Evolutionary conservation across 2,113 vertebrate species (phyloP), one percentile per base, ranked within the genome.

Genomic region (Oreochromis aureus): DNA sequence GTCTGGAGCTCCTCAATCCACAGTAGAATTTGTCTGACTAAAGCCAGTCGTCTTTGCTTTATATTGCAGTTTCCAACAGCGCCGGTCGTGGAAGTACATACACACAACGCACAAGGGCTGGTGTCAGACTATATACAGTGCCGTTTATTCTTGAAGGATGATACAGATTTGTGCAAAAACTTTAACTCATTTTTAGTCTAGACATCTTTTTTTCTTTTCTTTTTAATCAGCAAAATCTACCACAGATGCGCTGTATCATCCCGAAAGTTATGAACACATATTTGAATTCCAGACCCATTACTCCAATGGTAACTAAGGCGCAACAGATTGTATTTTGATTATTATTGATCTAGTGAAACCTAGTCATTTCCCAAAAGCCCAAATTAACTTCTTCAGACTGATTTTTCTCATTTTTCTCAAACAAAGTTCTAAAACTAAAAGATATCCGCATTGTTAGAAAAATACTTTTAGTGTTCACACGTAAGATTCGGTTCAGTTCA

Each of bases 21-120:
- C 87, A 58, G 90, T n/a, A 88, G 93, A 92, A 91, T 96, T 85
- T 93, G 92, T 94, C 94, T 87, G 89, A 90, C 87, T 86, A 83
- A 89, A 89, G 87, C 63, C 82, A 46, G 91, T 91, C 90, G 18
- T 41, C 86, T 87, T 73, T 36, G 76, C 76, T 90, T 87, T 87
- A 89, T 92, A 87, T 88, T 83, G 76, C 79, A 82, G 66, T 90
- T 93, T 91, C 76, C 58, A 89, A 83, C 83, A 82, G n/a, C 19
- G 19, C 46, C 12, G 36, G 80, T 84, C 73, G 8, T n/a, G 86
- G 89, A 86, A 89, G 53, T 3, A 15, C 41, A 69, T 39, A 69
- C 54, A 54, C n/a, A 36, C 24, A 59, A 53, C 10, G 61, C 78
- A 82, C 80, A 19, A 84, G 41, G 39, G 15, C 22, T 27, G 9